Evolutionary conservation across 2,888 invertebrate genomes (phyloP), one percentile per base, ranked within the genome.

Genomic region (Pharmacophagus antenor): DNA sequence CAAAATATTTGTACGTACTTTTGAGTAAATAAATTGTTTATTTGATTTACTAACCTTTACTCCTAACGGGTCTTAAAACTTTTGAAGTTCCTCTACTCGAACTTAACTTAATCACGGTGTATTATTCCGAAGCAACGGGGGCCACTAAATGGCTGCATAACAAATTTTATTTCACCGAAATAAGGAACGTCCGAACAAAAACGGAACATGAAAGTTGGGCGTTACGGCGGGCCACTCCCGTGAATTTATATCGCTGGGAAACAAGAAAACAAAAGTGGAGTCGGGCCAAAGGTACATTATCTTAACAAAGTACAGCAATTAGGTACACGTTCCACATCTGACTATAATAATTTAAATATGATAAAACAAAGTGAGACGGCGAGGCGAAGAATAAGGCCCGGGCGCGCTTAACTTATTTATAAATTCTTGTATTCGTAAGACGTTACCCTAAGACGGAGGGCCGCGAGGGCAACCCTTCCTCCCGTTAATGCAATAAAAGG

Each of bases 321-420:
- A 89, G 84, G 88, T 89, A 89, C 90, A 90, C 89, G 89, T 90
- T 90, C 88, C 85, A 89, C 89, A 89, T 89, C 88, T 89, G 85
- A 89, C 89, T 90, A 83, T 85, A 88, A 89, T 89, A 89, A 89
- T 89, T 90, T 90, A 89, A 90, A 90, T 90, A 89, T 90, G 89
- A 90, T 90, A 90, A 88, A 90, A 90, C 89, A 88, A 87, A 87
- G 85, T 85, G 77, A 82, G 84, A 83, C 77, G 83, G 73, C 63
- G 78, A 81, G 77, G 76, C 80, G 82, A 83, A 84, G 86, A 88
- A 87, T 84, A 80, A 83, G n/a, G 86, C 87, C 83, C 80, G 80
- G 80, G 73, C 75, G 74, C 70, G 74, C 79, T 81, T 89, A 88
- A 89, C 87, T 90, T 89, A 90, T 90, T 90, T 90, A 89, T 86